A percentile compares a stretch with the other conserved stretches of the same genome.
Conservation (phyloP, 2,113 vertebrate species). For the Aix galericulata region DNA sequence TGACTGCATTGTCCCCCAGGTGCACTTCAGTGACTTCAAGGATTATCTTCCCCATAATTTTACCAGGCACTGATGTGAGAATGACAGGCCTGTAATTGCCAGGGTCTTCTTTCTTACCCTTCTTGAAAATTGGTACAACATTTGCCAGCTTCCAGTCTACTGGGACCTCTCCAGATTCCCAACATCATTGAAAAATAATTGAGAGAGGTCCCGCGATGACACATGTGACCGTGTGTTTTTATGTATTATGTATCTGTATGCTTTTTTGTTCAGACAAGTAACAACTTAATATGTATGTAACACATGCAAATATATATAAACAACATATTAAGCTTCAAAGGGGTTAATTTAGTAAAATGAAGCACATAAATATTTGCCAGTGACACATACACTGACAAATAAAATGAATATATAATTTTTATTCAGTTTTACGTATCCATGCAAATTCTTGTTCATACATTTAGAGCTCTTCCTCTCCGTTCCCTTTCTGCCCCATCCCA, state of each 20-base stretch:
- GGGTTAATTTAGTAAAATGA: not conserved
- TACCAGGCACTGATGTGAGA: too few species aligned
- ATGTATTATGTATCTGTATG: not conserved
- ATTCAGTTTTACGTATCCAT: not conserved
- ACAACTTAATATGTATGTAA: not conserved
- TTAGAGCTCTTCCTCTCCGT: not conserved
- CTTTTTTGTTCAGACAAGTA: not conserved
- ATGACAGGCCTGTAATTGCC: too few species aligned
- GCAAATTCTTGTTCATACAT: not conserved
- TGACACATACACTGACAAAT: not conserved
- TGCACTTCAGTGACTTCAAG: too few species aligned
- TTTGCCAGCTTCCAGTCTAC: too few species aligned
- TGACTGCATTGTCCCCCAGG: too few species aligned
- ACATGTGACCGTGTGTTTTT: not conserved
- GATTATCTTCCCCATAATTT: too few species aligned
- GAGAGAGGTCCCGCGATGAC: too few species aligned
- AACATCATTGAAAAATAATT: too few species aligned
- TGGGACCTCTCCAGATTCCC: too few species aligned
- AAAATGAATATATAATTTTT: not conserved
- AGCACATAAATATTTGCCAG: not conserved
- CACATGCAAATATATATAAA: fast-evolving
- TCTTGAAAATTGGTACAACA: too few species aligned
- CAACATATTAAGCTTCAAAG: not conserved
- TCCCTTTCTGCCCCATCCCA: not conserved
- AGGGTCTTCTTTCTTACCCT: too few species aligned